Evolutionary conservation across 1,140 invertebrate genomes (phyloP).

Genomic region (Rhynchophorus ferrugineus): DNA sequence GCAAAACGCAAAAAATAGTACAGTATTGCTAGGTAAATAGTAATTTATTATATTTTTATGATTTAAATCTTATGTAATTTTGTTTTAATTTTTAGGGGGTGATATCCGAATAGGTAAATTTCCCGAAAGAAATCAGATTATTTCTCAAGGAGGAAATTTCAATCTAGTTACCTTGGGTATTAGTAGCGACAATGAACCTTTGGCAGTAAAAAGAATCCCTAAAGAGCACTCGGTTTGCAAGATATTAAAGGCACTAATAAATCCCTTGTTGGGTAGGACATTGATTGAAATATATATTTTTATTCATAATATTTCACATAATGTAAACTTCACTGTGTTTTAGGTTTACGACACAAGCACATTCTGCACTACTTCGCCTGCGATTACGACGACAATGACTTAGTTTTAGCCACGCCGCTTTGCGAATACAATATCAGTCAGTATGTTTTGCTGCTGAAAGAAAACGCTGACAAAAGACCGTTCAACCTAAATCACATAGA

Average conservation of each 20-base stretch:
- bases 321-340: not conserved
- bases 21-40: slow-evolving; percentile 13
- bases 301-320: not conserved
- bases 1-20: slow-evolving; percentile 18
- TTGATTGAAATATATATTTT: not conserved
- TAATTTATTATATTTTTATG: too few relatives aligned
- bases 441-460: slow-evolving; percentile 34
- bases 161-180: slow-evolving; percentile 32
- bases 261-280: slow-evolving; percentile 26
- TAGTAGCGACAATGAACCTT: slow-evolving; percentile 21
- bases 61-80: too few relatives aligned
- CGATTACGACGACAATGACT: slow-evolving; percentile 30
- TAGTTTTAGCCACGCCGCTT: slow-evolving; percentile 34
- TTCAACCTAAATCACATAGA: slow-evolving; percentile 23
- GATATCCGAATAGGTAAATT: slow-evolving; percentile 22
- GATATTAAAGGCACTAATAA: slow-evolving; percentile 27
- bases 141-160: slow-evolving; percentile 34
- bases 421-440: slow-evolving; percentile 39
- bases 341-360: slow-evolving; percentile 30
- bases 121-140: slow-evolving; percentile 22
- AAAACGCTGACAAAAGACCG: slow-evolving; percentile 18
- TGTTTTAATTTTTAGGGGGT: slow-evolving; percentile 28
- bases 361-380: slow-evolving; percentile 34
- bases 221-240: slow-evolving; percentile 26
- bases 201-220: slow-evolving; percentile 34